Percentiles rank a stretch among this genome's conserved stretches.
Conservation (phyloP, 1,140 invertebrate genomes). For the Cotesia chilonis region DNA sequence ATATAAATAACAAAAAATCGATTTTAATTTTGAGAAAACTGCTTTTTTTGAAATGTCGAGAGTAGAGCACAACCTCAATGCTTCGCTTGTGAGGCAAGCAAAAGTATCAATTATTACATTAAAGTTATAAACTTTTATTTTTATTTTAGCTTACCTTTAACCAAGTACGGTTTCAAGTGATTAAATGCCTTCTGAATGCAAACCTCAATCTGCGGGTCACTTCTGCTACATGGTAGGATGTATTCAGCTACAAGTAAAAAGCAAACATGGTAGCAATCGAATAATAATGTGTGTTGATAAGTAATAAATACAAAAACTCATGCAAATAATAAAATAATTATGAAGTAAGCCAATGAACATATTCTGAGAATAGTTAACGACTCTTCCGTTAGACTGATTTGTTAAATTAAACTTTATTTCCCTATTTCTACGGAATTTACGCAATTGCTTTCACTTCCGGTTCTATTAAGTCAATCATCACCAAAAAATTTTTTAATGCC, state of each 20-base stretch:
- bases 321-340: conserved; percentile 32
- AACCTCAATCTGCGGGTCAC: conserved; percentile 72
- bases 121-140: conserved; percentile 1
- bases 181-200: conserved; percentile 77
- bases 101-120: too few species aligned
- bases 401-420: conserved; percentile 14
- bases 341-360: conserved; percentile 16
- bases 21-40: too few species aligned
- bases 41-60: too few species aligned
- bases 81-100: too few species aligned
- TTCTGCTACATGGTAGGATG: conserved; percentile 73
- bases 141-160: conserved; percentile 61
- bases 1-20: too few species aligned
- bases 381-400: conserved; percentile 14
- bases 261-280: not conserved
- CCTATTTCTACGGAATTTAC: conserved; percentile 37
- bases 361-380: conserved; percentile 16
- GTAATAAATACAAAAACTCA: not conserved
- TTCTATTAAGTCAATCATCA: not conserved
- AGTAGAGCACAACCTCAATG: too few species aligned
- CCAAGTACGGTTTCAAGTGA: conserved; percentile 75
- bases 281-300: not conserved
- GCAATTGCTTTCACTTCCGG: conserved; percentile 35
- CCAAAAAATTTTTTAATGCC: not conserved
- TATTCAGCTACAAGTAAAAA: conserved; percentile 73